Base-by-base conservation (phyloP, 1,140 invertebrate species). In the Drosophila orena region DNA sequence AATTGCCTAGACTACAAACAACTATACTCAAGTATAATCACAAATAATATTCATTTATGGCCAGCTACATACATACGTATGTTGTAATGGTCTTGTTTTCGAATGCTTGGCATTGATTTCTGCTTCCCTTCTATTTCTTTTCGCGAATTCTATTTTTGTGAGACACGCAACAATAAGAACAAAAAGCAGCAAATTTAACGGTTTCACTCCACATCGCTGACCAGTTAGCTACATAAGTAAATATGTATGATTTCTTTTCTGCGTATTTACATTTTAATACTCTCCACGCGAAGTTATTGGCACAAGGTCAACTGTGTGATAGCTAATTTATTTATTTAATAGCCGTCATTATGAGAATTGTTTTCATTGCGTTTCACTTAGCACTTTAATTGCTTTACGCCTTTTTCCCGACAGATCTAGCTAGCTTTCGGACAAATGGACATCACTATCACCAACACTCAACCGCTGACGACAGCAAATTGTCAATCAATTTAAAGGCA, bases 391-490 rank as follows among this genome's bases (percentile, higher is more conserved):
- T 57, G 17, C 8, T 37, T 34, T 2, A 30, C 22, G 53, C 17
- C 4, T 10, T 58, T 58, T 46, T 66, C 27, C 54, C 38, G 30
- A n/a, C 35, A 56, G 22, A 37, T 38, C 10, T 24, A 54, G 37
- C 43, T 35, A 24, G n/a, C 44, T 17, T 17, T 17, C 17, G 17
- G 17, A 17, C 17, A 17, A 17, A 17, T 84, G 49, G 8, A 52
- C 80, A 83, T 65, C 81, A 61, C 81, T 85, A 20, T 11, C 24
- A 40, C 12, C 40, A 75, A 65, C 60, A 75, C 47, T 47, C 59
- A 35, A 44, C 52, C 62, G 83, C 81, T 88, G 83, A 78, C 74
- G 74, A 77, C 43, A 62, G 56, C 81, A 85, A 86, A 56, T 50
- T 55, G 55, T 35, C 2, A 65, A 42, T 38, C 22, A 58, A 27